These are phyloP conservation scores for Pedionomus torquatus DNA, from an alignment of 2,113 vertebrate species.

Conservation along the genomic window DNA sequence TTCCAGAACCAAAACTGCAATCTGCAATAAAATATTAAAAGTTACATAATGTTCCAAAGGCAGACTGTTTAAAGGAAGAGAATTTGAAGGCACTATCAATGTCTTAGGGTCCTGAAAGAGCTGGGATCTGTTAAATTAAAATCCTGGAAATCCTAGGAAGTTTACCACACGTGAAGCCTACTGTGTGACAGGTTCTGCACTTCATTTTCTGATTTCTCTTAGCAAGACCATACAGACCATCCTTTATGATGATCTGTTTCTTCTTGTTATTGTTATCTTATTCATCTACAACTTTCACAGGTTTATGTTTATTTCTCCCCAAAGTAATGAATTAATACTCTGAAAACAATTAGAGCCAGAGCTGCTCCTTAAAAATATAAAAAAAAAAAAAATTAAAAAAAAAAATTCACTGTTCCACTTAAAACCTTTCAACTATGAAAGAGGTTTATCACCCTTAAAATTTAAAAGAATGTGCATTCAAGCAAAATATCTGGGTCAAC, in stretches of 20 bases:
- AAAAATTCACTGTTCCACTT: background rate
- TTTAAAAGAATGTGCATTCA: too few species aligned
- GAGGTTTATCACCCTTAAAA: too few species aligned
- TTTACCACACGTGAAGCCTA: background rate
- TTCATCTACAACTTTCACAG: background rate
- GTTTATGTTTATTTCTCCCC: background rate
- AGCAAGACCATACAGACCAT: background rate
- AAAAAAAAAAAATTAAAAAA: background rate
- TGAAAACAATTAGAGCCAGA: background rate
- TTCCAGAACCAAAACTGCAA: background rate
- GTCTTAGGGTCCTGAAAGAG: background rate
- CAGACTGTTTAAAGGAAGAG: background rate
- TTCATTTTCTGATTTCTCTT: background rate
- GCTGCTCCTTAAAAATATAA: background rate
- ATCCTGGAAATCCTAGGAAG: background rate
- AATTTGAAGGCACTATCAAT: background rate
- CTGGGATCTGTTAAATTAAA: background rate
- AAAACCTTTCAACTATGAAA: too few species aligned
- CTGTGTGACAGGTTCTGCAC: background rate
- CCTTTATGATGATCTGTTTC: background rate
- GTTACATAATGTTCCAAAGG: background rate
- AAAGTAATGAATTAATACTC: background rate
- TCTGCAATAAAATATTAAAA: background rate
- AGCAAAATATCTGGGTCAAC: too few species aligned
- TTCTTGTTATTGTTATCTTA: too few species aligned